Evolutionary conservation across 2,888 invertebrate genomes (phyloP).

Genomic region (Drosophila yooni): DNA sequence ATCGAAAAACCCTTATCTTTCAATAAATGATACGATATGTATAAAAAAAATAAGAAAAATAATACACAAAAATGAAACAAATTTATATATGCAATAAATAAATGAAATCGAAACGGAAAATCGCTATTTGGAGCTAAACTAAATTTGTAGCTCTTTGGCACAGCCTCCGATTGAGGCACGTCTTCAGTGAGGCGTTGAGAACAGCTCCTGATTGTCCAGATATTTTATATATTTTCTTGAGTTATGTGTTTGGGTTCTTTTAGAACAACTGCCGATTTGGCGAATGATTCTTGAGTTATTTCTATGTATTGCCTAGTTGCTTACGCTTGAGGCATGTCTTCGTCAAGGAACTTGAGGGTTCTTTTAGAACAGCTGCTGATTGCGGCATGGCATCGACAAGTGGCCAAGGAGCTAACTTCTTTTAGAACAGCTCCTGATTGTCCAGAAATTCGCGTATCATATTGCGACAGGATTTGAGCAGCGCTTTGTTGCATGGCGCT

Average conservation of each 20-base stretch:
- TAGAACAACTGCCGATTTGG: not conserved
- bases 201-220: not conserved
- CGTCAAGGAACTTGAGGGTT: not conserved
- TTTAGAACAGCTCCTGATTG: constrained; percentile 60
- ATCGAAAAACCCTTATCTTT: constrained; percentile 70
- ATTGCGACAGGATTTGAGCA: constrained; percentile 70
- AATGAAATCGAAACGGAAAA: constrained; percentile 67
- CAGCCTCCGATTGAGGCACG: not conserved
- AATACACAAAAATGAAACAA: constrained; percentile 56
- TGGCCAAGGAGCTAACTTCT: not conserved
- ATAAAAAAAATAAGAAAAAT: constrained; percentile 24
- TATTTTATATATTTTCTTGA: not conserved
- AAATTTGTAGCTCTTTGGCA: not conserved
- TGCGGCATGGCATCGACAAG: constrained; percentile 35
- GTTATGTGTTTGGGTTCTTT: not conserved
- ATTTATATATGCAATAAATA: constrained; percentile 80
- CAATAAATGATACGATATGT: constrained; percentile 50
- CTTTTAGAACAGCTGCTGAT: constrained; percentile 53
- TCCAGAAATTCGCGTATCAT: constrained; percentile 76
- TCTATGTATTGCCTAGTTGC: not conserved
- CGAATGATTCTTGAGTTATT: not conserved
- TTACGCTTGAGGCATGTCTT: not conserved
- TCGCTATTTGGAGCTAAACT: not conserved
- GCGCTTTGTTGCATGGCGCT: constrained; percentile 47
- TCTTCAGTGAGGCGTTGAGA: not conserved